Evolutionary conservation across 2,113 vertebrate genomes (phyloP), one percentile per base, ranked within the genome.

Genomic region (Phoenicopterus ruber): DNA sequence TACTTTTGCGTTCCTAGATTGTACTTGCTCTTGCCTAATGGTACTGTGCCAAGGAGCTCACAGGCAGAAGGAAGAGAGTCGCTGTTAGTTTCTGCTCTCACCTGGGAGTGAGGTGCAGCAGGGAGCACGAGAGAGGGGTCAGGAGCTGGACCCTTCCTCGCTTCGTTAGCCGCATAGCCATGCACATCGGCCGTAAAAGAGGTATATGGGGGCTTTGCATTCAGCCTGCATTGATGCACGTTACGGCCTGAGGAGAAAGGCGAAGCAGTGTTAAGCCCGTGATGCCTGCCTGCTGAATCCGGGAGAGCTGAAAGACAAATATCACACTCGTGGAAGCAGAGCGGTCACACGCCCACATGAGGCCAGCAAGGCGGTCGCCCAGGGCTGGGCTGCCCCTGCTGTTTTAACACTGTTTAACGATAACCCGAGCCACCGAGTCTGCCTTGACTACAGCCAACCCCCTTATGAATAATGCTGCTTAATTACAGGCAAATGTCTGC

Each of bases 391-490:
- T 71, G 18, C 21, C 18, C n/a, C 63, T 73, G 72, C 57, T 82
- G 61, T 71, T 94, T 57, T 65, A 73, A 66, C n/a, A 8, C 38
- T 42, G 16, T 78, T 94, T 84, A 57, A 74, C 57, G 65, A 59
- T 77, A 46, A 83, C 52, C 59, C 38, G 47, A 88, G 72, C 80
- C 82, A 47, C n/a, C 0, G 7, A 32, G 2, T 3, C 72, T 92
- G 76, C 42, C 72, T 34, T 83, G 59, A 57, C 65, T 74, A 36
- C 4, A 11, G 69, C 59, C 86, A 86, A 46, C 26, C 32, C 52
- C 36, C 70, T 69, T 63, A 82, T 69, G 86, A 94, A 65, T 91
- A 91, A 86, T 90, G 86, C 80, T 83, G 29, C 67, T 69, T 86
- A 67, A 84, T 90, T 90, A 72, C 3, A 7, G 46, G 29, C 8